Evolutionary conservation across 2,797 vertebrate species (phyloP), one percentile per base, ranked within the genome.

Genomic region (Phrynocephalus forsythii): DNA sequence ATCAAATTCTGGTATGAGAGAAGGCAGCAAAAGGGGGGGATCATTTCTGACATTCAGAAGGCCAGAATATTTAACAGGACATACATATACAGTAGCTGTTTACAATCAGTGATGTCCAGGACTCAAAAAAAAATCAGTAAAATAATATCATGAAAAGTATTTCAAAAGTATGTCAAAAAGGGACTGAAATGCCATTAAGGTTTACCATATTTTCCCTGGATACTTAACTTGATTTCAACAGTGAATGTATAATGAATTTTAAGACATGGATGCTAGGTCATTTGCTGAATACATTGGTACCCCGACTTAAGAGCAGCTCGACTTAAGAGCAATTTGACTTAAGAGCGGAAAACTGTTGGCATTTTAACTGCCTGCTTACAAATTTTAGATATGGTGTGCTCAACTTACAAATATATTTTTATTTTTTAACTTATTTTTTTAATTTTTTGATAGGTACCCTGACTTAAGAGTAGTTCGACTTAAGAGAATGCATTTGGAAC

Each of bases 1-100:
- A 10, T 75, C 24, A 84, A 67, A 52, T 24, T 1, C 18, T 38
- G 69, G 8, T n/a, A 15, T 79, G 69, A 15, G 68, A 28, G 33
- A 68, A 52, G 44, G 3, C 13, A 28, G 24, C 38, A 72, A n/a
- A 16, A 38, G 60, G 18, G 8, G 50, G 60, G 28, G 6, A 9
- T 56, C 26, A 48, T 60, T 78, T 69, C 82, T 87, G 76, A 79
- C 71, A 73, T 67, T 67, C 68, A 78, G 67, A 1, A 79, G 52
- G 67, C 30, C 66, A 33, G 44, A 24, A n/a, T 44, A 44, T 44
- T 44, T 44, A 44, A 44, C 38, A 44, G 38, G 38, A 44, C 38
- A 44, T 44, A 44, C 38, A 44, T 44, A 44, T 44, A 44, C 38
- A 44, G 38, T 44, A 44, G 2, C 13, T 3, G 1, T 20, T 48